Evolutionary conservation across 2,113 vertebrate genomes (phyloP).

Genomic region (Chamaea fasciata): DNA sequence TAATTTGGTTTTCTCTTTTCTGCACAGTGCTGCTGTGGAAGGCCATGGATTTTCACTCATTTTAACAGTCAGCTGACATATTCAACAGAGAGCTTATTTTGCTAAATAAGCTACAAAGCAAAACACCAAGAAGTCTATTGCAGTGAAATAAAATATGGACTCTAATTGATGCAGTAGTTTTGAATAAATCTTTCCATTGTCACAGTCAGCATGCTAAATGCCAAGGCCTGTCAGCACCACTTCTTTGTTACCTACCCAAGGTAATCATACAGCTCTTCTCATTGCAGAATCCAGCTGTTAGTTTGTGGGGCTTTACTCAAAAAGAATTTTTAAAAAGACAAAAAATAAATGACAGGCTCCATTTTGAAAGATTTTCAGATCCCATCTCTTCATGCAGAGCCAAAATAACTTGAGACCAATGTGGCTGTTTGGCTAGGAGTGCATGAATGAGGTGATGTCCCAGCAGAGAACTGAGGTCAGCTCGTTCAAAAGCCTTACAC

Average conservation of each 20-base stretch:
- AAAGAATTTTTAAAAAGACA: neutral
- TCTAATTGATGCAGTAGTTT: constrained; percentile 24
- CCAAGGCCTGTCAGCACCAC: constrained; percentile 42
- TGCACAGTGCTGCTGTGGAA: neutral
- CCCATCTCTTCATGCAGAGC: neutral
- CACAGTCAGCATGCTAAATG: neutral
- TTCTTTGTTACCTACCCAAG: constrained; percentile 51
- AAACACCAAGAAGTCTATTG: constrained; percentile 35
- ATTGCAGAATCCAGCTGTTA: neutral
- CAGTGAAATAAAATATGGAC: constrained; percentile 35
- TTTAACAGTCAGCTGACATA: constrained; percentile 29
- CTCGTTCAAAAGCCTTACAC: neutral
- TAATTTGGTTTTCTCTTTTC: neutral
- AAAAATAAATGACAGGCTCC: neutral
- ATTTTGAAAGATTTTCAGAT: neutral
- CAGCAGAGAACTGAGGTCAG: neutral
- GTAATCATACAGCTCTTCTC: constrained; percentile 14
- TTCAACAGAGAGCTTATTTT: constrained; percentile 27
- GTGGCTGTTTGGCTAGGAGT: neutral
- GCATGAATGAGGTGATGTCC: neutral
- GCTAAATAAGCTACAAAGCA: constrained; percentile 45
- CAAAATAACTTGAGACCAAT: neutral
- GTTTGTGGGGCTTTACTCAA: neutral
- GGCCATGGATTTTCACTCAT: constrained; percentile 13
- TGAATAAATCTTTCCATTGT: constrained; percentile 59